Conservation (phyloP, 2,888 invertebrate genomes). For the Mycogona germanica region DNA sequence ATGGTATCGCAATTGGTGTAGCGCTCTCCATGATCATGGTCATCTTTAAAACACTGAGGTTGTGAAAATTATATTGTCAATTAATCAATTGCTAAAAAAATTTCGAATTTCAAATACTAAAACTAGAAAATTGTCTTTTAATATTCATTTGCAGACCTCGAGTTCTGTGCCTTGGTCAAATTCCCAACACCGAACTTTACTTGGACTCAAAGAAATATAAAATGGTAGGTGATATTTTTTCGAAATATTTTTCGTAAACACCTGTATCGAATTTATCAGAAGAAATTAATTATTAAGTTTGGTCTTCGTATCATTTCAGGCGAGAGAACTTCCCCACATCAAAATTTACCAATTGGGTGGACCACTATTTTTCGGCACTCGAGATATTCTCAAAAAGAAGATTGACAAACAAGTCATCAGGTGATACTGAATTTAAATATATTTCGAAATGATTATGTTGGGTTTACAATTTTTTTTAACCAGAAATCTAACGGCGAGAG, state of each 20-base stretch:
- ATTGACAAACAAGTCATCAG: conserved; percentile 4
- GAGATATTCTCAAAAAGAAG: conserved; percentile 8
- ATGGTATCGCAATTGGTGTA: conserved; percentile 14
- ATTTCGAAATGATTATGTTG: conserved; percentile 2
- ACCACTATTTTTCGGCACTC: conserved; percentile 12
- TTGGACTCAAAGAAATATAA: conserved; percentile 14
- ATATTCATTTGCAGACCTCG: background rate
- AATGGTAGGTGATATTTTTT: background rate
- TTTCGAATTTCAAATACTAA: background rate
- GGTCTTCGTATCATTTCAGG: background rate
- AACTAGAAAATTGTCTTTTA: background rate
- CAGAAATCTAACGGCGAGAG: no score
- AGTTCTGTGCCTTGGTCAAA: conserved; percentile 9
- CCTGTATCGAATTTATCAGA: background rate
- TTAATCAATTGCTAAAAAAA: background rate
- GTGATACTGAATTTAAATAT: background rate
- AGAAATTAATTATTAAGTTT: background rate
- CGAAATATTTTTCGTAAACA: background rate
- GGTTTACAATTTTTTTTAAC: conserved; percentile 1
- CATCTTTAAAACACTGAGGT: conserved; percentile 12
- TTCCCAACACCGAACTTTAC: conserved; percentile 9
- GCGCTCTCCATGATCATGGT: conserved; percentile 14
- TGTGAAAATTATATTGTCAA: background rate
- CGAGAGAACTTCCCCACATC: conserved; percentile 8
- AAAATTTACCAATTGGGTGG: conserved; percentile 14